Evolutionary conservation across 2,797 vertebrate species (phyloP).

Genomic region (Graptemys geographica): DNA sequence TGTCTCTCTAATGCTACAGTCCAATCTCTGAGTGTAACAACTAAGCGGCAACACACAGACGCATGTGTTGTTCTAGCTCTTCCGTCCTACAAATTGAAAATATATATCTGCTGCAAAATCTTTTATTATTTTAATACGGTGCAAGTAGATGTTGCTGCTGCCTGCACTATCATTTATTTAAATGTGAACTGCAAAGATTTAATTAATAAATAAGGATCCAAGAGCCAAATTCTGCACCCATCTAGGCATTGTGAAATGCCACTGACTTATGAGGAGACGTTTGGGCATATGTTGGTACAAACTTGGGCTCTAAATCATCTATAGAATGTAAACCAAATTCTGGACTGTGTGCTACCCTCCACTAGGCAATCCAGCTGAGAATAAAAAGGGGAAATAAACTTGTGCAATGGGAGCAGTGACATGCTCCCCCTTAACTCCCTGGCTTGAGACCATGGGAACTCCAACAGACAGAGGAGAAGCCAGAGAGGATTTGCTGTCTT

Average conservation of each 20-base stretch:
- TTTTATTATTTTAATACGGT: background rate
- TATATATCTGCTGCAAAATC: background rate
- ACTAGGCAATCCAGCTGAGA: accelerated
- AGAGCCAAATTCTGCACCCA: background rate
- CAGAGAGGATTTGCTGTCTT: background rate
- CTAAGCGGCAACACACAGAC: constrained; percentile 5
- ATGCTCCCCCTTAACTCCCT: too few relatives aligned
- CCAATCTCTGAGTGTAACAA: constrained; percentile 52
- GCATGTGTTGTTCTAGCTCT: background rate
- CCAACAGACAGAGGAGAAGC: background rate
- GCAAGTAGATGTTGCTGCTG: background rate
- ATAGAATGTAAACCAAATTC: background rate
- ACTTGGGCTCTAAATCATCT: background rate
- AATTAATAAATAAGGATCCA: background rate
- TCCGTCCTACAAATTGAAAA: background rate
- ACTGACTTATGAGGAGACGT: background rate
- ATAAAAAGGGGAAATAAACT: background rate
- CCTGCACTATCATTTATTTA: background rate
- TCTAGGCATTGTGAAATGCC: background rate
- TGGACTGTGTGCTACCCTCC: background rate
- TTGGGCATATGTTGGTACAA: background rate
- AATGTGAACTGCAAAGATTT: background rate
- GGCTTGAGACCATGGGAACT: background rate
- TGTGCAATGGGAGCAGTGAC: background rate
- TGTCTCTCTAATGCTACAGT: constrained; percentile 62